These are phyloP conservation scores for Cyclura pinguis DNA, from an alignment of 2,797 vertebrate species.

Conservation along the genomic window DNA sequence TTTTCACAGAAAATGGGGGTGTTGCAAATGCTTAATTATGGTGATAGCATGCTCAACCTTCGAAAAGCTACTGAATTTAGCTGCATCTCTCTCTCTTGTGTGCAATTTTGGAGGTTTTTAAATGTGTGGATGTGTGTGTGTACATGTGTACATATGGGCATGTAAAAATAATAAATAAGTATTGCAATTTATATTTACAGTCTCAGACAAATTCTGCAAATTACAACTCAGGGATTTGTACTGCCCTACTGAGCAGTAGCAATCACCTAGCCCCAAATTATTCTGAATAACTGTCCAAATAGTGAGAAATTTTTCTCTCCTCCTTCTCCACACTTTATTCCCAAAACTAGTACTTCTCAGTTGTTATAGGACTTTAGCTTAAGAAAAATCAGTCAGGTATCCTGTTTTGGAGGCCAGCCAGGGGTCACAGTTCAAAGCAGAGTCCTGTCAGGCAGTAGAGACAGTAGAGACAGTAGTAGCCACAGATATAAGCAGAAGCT, in stretches of 20 bases:
- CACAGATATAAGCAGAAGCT: too few relatives aligned
- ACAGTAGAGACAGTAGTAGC: too few relatives aligned
- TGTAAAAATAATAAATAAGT: too few relatives aligned
- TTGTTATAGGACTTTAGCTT: too few relatives aligned
- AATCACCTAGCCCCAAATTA: not conserved
- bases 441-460: too few relatives aligned
- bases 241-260: not conserved
- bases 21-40: slow-evolving; percentile 25
- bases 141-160: too few relatives aligned
- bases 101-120: not conserved
- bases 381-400: too few relatives aligned
- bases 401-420: too few relatives aligned
- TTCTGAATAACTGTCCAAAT: not conserved
- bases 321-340: not conserved
- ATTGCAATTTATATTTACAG: not conserved
- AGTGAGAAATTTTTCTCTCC: not conserved
- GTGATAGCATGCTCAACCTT: not conserved
- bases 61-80: not conserved
- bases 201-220: not conserved
- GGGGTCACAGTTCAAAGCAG: too few relatives aligned
- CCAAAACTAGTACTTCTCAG: not conserved
- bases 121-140: not conserved
- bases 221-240: not conserved
- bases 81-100: not conserved
- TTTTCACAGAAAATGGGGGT: not conserved